These are phyloP conservation scores for Dendronephthya gigantea DNA, from an alignment of 64 coral and sea anemone genomes.

Conservation along the genomic window DNA sequence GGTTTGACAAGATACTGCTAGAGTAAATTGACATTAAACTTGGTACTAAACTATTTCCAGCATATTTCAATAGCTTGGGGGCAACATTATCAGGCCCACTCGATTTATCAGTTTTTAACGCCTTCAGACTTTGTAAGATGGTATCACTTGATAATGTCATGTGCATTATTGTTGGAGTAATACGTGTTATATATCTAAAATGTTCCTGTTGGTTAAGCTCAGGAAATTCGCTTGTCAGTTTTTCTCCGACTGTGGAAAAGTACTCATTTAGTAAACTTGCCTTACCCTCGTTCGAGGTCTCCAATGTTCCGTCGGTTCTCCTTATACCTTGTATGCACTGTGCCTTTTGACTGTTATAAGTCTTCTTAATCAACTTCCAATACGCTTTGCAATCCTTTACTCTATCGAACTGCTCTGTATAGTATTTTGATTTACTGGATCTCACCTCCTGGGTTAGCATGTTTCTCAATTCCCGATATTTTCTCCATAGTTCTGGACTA, in stretches of 20 bases:
- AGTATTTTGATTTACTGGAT: neutral
- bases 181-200: neutral
- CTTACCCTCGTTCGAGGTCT: neutral
- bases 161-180: constrained; percentile 18
- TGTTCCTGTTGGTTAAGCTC: neutral
- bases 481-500: neutral
- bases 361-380: constrained; percentile 20
- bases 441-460: constrained; percentile 10
- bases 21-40: neutral
- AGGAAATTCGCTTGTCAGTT: neutral
- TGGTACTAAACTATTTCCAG: neutral
- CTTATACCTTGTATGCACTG: constrained; percentile 22
- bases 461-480: neutral
- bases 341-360: neutral
- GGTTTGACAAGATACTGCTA: neutral
- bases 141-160: neutral
- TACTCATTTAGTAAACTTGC: neutral
- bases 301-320: neutral
- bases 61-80: neutral
- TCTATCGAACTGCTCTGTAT: constrained; percentile 10
- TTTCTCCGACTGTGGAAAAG: constrained; percentile 17
- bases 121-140: no score
- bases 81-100: constrained; percentile 22
- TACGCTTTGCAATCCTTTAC: constrained; percentile 28
- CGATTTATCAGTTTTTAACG: constrained; percentile 4